Conservation (phyloP, 2,113 vertebrate species). For the Boleophthalmus pectinirostris region DNA sequence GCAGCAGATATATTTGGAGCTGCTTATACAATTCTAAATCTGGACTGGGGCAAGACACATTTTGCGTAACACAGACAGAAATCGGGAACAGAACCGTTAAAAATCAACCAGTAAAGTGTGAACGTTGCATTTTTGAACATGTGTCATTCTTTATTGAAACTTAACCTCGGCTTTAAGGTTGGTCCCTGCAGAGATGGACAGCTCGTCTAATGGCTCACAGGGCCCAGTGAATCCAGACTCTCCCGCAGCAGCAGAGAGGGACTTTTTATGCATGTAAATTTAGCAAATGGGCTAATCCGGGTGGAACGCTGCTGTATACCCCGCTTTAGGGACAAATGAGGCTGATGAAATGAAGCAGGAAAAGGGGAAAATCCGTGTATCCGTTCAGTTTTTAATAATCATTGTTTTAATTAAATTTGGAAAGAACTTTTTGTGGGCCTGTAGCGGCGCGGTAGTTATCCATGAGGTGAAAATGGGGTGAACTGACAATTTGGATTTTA, state of each 20-base stretch:
- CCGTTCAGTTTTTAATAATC: conserved; percentile 11
- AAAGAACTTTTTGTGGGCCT: not conserved
- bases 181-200: conserved; percentile 27
- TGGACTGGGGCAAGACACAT: no score
- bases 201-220: conserved; percentile 46
- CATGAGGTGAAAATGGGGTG: conserved; percentile 24
- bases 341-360: conserved; percentile 19
- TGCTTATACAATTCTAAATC: no score
- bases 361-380: conserved; percentile 18
- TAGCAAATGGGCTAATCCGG: conserved; percentile 30
- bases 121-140: conserved; percentile 22
- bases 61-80: no score
- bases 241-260: conserved; percentile 4
- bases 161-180: conserved; percentile 17
- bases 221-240: conserved; percentile 29
- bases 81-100: no score
- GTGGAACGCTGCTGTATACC: conserved; percentile 20
- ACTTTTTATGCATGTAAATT: conserved; percentile 44
- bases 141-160: conserved; percentile 4
- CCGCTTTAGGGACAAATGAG: conserved; percentile 15
- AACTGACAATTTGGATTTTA: not conserved
- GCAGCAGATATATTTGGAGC: no score
- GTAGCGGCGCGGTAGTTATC: conserved; percentile 1
- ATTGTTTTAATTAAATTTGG: conserved; percentile 5
- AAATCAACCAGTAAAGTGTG: conserved; percentile 6